A percentile compares a stretch with the other conserved stretches of the same genome.
phyloP scores from a whole-genome alignment of 2,113 vertebrate genomes.

The Geothlypis trichas region DNA sequence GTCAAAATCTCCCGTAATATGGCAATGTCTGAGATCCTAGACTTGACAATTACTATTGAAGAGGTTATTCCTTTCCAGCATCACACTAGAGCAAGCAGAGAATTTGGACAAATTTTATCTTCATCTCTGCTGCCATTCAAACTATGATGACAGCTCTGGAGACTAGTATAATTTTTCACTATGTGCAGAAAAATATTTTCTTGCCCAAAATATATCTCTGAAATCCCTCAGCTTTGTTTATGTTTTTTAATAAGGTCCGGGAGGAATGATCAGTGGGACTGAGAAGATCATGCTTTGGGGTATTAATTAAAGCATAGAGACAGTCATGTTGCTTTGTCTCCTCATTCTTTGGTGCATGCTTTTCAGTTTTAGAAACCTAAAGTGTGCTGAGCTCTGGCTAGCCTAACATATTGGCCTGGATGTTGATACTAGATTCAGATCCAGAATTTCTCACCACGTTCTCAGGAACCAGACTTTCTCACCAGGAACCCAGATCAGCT shows the following conservation, averaged over 20 bases:
- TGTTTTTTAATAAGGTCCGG: neutral
- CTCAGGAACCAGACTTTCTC: neutral
- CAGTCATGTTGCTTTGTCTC: neutral
- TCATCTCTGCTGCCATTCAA: neutral
- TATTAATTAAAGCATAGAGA: neutral
- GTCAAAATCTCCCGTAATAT: neutral
- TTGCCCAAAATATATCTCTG: neutral
- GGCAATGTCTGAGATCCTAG: neutral
- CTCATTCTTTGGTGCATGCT: neutral
- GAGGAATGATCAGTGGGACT: neutral
- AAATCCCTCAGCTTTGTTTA: neutral
- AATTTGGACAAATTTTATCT: neutral
- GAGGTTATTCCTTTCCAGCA: neutral
- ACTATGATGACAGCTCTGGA: neutral
- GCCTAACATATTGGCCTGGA: neutral
- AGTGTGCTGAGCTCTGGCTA: neutral
- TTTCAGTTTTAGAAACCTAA: neutral
- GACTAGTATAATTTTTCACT: neutral
- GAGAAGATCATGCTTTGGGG: neutral
- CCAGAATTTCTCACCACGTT: neutral
- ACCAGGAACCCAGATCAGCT: neutral
- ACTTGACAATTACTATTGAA: neutral
- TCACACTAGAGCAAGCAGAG: neutral
- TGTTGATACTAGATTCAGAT: neutral
- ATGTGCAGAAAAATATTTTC: neutral